phyloP scores from a whole-genome alignment of 2,888 invertebrate genomes.

The Apotomis turbidana region DNA sequence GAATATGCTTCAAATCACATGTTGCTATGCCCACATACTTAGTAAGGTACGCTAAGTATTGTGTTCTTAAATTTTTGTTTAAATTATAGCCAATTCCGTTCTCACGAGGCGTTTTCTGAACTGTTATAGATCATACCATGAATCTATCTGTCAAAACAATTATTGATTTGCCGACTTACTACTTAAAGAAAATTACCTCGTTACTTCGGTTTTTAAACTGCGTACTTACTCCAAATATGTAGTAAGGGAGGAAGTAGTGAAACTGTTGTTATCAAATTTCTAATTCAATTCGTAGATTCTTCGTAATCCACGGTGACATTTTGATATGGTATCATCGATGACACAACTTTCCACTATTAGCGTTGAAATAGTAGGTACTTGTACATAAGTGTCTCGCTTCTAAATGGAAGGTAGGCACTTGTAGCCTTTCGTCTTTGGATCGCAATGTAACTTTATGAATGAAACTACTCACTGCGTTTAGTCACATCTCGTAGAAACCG shows the following conservation, averaged over 20 bases:
- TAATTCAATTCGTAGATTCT: not conserved
- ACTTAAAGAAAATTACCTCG: no score
- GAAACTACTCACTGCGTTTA: constrained; percentile 67
- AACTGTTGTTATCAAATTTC: not conserved
- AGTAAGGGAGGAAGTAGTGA: constrained; percentile 12
- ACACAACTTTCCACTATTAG: constrained; percentile 47
- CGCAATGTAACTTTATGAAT: constrained; percentile 61
- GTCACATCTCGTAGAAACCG: constrained; percentile 66
- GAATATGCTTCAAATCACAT: not conserved
- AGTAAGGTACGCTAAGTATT: not conserved
- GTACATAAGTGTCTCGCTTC: constrained; percentile 43
- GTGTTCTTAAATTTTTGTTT: not conserved
- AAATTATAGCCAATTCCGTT: not conserved
- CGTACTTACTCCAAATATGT: not conserved
- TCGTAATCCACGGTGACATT: constrained; percentile 38
- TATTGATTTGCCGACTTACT: no score
- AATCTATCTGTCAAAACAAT: no score
- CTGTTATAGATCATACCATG: no score
- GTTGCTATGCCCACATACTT: not conserved
- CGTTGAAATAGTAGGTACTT: constrained; percentile 44
- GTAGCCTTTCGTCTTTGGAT: not conserved
- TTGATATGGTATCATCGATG: constrained; percentile 50
- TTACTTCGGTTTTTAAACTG: no score
- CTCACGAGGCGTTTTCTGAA: no score
- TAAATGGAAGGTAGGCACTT: constrained; percentile 35